phyloP scores from a whole-genome alignment of 1,140 invertebrate species.

The Pseudomyrmex pallidus region DNA sequence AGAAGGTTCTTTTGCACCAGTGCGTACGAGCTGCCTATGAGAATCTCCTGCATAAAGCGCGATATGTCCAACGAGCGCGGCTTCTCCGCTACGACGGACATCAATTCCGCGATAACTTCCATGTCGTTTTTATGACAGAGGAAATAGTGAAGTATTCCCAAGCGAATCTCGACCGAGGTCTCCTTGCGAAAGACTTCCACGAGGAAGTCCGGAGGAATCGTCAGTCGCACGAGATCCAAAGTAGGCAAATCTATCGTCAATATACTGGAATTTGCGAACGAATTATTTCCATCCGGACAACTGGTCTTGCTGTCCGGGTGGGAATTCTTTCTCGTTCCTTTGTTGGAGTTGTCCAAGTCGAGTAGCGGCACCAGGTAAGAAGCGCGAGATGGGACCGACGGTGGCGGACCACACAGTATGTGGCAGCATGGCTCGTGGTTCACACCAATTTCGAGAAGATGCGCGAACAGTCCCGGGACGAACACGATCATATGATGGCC shows the following conservation, averaged over 20 bases:
- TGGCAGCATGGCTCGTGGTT: slow-evolving; percentile 93
- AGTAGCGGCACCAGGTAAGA: slow-evolving; percentile 88
- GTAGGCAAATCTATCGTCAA: slow-evolving; percentile 89
- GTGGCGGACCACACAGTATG: slow-evolving; percentile 88
- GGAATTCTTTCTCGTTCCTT: slow-evolving; percentile 60
- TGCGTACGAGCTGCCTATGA: slow-evolving; percentile 90
- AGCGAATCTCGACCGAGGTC: slow-evolving; percentile 88
- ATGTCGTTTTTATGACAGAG: slow-evolving; percentile 90
- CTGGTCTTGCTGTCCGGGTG: slow-evolving; percentile 57
- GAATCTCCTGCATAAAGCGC: slow-evolving; percentile 91
- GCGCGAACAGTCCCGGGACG: slow-evolving; percentile 91
- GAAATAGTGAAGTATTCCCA: slow-evolving; percentile 92
- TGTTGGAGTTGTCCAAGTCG: slow-evolving; percentile 65
- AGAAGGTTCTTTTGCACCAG: slow-evolving; percentile 90
- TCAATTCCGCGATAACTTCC: slow-evolving; percentile 88
- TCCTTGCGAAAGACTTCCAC: slow-evolving; percentile 89
- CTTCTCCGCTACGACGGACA: slow-evolving; percentile 84
- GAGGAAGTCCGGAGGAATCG: slow-evolving; percentile 87
- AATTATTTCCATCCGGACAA: slow-evolving; percentile 63
- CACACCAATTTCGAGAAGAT: slow-evolving; percentile 92
- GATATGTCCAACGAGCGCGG: slow-evolving; percentile 85
- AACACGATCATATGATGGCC: slow-evolving; percentile 92
- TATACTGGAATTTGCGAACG: slow-evolving; percentile 65
- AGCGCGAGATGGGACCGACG: slow-evolving; percentile 85
- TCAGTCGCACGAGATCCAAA: slow-evolving; percentile 89